A percentile compares a stretch with the other conserved stretches of the same genome.
These are phyloP conservation scores for Cyclina sinensis DNA, from an alignment of 1,140 invertebrate genomes.

Conservation along the genomic window DNA sequence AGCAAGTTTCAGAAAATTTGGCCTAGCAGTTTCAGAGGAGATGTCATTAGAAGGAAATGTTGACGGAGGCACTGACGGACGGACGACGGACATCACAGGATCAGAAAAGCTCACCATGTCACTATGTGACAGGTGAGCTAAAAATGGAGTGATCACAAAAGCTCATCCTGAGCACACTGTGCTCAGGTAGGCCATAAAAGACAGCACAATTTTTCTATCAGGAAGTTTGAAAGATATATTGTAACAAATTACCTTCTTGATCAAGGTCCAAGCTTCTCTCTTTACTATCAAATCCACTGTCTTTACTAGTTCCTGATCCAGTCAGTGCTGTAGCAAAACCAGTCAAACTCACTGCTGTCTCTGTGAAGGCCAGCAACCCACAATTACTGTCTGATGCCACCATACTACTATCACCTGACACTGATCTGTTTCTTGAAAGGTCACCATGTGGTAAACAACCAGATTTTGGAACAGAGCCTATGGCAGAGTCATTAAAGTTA, in stretches of 20 bases:
- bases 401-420: background rate
- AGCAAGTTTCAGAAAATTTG: too few species aligned
- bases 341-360: slow-evolving; percentile 24
- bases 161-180: too few species aligned
- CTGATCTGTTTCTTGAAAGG: background rate
- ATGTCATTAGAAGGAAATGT: too few species aligned
- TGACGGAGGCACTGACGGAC: too few species aligned
- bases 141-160: too few species aligned
- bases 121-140: too few species aligned
- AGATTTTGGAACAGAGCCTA: background rate
- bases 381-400: background rate
- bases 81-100: too few species aligned
- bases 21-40: too few species aligned
- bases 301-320: slow-evolving; percentile 28
- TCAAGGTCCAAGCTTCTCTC: slow-evolving; percentile 26
- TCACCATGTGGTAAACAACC: background rate
- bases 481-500: slow-evolving; percentile 52
- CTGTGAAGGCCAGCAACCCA: background rate
- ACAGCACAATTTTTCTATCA: too few species aligned
- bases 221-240: too few species aligned
- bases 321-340: slow-evolving; percentile 37
- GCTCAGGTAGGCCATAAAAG: too few species aligned
- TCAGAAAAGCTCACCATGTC: too few species aligned
- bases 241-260: slow-evolving; percentile 18
- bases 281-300: slow-evolving; percentile 61